Evolutionary conservation across 2,797 vertebrate genomes (phyloP).

Genomic region (Sebastes taczanowskii): DNA sequence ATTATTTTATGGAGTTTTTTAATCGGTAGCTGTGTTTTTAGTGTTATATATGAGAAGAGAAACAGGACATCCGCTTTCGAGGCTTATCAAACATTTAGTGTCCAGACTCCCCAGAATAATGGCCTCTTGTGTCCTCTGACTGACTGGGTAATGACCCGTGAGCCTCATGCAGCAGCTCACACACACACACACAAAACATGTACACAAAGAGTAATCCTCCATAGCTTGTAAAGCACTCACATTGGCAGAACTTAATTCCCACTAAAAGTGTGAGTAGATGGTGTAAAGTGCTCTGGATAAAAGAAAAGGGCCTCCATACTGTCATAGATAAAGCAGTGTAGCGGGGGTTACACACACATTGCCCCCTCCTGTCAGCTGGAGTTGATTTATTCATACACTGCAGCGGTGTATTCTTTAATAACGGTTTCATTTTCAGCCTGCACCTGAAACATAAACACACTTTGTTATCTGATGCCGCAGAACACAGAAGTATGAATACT

Average conservation of each 20-base stretch:
- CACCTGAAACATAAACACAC: constrained; percentile 66
- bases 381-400: constrained; percentile 63
- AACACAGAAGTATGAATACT: constrained; percentile 18
- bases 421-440: constrained; percentile 63
- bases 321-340: neutral
- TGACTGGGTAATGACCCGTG: constrained; percentile 64
- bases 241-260: neutral
- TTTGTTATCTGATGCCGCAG: constrained; percentile 37
- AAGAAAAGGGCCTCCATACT: neutral
- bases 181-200: neutral
- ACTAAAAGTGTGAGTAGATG: neutral
- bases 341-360: constrained; percentile 7
- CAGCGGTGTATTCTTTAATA: constrained; percentile 56
- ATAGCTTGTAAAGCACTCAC: neutral
- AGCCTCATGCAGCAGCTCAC: constrained; percentile 26
- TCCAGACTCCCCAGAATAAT: constrained; percentile 53
- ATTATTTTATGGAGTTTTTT: neutral
- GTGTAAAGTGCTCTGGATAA: constrained; percentile 10
- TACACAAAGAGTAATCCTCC: constrained; percentile 21
- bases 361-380: constrained; percentile 1
- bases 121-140: constrained; percentile 56
- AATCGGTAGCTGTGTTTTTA: neutral
- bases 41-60: constrained; percentile 25
- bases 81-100: constrained; percentile 71
- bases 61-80: constrained; percentile 58